Base-by-base conservation (phyloP, 2,113 vertebrate species). In the Setophaga kirtlandii region DNA sequence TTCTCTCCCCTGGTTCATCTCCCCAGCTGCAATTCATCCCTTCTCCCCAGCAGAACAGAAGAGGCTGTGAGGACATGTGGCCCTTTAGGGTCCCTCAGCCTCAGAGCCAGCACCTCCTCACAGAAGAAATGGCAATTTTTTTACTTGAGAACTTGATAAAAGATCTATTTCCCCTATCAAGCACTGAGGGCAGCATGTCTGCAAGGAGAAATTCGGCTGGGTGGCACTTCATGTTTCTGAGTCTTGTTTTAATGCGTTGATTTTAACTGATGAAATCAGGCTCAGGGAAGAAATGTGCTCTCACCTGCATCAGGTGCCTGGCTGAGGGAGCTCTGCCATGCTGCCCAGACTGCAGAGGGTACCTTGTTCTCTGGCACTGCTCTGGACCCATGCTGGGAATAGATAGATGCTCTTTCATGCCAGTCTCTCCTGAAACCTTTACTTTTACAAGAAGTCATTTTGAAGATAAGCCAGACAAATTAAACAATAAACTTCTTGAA, bases 401-500 rank as follows among this genome's bases (percentile, higher is more conserved):
- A 37, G 35, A 65, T 0, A 18, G 49, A 17, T 52, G 59, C 35
- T 70, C 58, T 21, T 68, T 46, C 70, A 0, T 7, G 6, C 37
- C 16, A 33, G 15, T 13, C 2, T 9, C 53, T 80, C 25, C 62
- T 27, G 55, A 56, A 76, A 77, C 47, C 47, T 77, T 88, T 31
- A 18, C 42, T 75, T 60, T 42, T 31, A 58, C 39, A 47, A 58
- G 7, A 73, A 65, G 15, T 33, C 4, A 44, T 76, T 58, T 63
- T 33, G 39, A 77, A 81, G 22, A 65, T 11, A 95, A 95, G 33
- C 7, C 50, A 93, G 79, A 28, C 18, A 83, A 88, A 88, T 24
- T 30, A 86, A 86, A 53, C 79, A 83, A 86, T 58, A 83, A 83
- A 70, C 52, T 15, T 55, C 52, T 42, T 47, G 60, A 94, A 93